Evolutionary conservation across 2,797 vertebrate genomes (phyloP).

Genomic region (Furcifer pardalis): DNA sequence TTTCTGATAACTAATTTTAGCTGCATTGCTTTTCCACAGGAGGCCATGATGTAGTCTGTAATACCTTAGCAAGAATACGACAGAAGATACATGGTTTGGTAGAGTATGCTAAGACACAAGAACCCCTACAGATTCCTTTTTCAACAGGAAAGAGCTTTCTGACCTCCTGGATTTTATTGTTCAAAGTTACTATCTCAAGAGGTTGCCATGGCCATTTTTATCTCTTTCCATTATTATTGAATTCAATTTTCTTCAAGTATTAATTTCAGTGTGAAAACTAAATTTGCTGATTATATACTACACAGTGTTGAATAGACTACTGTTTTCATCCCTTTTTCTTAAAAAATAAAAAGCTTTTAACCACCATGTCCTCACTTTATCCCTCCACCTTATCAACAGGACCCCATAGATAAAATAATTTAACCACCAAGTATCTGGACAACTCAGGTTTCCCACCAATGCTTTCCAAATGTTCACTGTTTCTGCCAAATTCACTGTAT

Average conservation of each 20-base stretch:
- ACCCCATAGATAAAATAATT: no score
- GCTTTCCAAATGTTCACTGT: no score
- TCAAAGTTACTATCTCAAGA: background rate
- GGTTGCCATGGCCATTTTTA: background rate
- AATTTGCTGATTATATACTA: background rate
- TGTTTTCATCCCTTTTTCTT: background rate
- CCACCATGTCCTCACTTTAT: no score
- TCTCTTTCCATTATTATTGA: background rate
- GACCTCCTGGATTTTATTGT: background rate
- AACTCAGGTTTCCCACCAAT: no score
- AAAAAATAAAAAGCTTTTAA: background rate
- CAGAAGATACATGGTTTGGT: background rate
- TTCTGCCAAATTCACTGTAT: no score
- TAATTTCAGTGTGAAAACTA: background rate
- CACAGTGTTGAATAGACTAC: background rate
- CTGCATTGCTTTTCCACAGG: background rate
- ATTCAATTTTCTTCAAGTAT: background rate
- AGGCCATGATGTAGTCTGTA: constrained; percentile 26
- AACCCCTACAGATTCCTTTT: background rate
- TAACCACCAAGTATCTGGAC: no score
- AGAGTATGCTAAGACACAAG: background rate
- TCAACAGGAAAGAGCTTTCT: background rate
- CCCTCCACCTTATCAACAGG: no score
- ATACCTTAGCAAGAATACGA: constrained; percentile 7
- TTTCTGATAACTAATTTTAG: constrained; percentile 11